Evolutionary conservation across 2,113 vertebrate genomes (phyloP).

Genomic region (Paralichthys olivaceus): DNA sequence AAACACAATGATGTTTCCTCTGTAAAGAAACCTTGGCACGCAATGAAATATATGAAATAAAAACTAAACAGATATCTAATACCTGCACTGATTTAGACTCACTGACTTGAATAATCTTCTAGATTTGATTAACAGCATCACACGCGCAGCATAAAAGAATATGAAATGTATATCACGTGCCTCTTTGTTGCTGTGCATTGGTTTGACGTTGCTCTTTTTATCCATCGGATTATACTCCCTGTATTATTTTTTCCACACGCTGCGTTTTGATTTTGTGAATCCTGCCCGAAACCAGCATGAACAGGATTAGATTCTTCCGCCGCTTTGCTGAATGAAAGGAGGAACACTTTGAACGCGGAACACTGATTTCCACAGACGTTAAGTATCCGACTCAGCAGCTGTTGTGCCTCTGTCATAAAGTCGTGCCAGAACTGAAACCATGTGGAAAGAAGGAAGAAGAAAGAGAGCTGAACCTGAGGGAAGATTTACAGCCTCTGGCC

Average conservation of each 20-base stretch:
- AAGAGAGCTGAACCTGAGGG: background rate
- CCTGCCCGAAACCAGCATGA: background rate
- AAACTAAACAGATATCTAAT: no score
- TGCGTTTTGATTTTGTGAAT: background rate
- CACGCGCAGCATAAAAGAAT: background rate
- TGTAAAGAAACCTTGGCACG: no score
- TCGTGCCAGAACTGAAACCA: background rate
- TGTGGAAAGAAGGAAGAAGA: background rate
- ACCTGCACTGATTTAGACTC: background rate
- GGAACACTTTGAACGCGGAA: background rate
- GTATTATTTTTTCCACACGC: background rate
- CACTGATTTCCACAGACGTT: background rate
- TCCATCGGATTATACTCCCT: background rate
- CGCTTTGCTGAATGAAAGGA: background rate
- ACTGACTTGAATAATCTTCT: background rate
- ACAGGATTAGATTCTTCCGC: background rate
- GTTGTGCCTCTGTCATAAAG: conserved; percentile 13
- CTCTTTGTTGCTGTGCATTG: background rate
- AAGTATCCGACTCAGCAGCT: background rate
- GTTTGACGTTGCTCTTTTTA: background rate
- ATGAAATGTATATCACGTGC: background rate
- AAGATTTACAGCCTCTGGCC: background rate
- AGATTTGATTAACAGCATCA: background rate
- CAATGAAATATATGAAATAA: no score
- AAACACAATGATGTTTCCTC: no score